Conservation (phyloP, 2,113 vertebrate species). For the Pterocles orientalis region DNA sequence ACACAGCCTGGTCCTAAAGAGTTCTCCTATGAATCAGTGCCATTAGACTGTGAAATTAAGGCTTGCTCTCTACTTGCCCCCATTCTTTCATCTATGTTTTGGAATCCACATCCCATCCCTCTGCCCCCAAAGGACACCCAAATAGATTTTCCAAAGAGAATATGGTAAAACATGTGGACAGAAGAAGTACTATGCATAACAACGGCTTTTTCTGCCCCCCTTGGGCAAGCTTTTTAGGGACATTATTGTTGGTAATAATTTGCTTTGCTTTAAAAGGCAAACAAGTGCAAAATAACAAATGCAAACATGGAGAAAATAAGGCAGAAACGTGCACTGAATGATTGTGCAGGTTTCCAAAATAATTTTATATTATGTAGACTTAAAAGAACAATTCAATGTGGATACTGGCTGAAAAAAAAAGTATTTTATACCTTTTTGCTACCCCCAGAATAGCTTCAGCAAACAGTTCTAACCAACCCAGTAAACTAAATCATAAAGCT, state of each 20-base stretch:
- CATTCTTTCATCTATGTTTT: background rate
- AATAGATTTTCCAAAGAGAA: background rate
- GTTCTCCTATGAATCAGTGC: background rate
- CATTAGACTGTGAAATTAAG: background rate
- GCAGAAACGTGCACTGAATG: background rate
- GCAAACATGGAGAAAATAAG: background rate
- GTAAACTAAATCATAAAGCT: slow-evolving; percentile 70
- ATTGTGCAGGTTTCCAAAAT: background rate
- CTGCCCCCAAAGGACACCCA: background rate
- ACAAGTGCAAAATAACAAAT: background rate
- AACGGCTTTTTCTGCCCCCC: background rate
- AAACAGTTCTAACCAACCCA: slow-evolving; percentile 55
- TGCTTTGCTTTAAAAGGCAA: slow-evolving; percentile 1
- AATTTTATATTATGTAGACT: background rate
- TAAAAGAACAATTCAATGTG: slow-evolving; percentile 1
- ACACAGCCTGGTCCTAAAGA: background rate
- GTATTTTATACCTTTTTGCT: slow-evolving; percentile 18
- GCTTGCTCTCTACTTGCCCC: background rate
- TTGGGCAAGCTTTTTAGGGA: background rate
- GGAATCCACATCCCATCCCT: background rate
- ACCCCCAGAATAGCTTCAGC: slow-evolving; percentile 47
- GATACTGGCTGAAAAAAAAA: slow-evolving; percentile 7
- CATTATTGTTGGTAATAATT: background rate
- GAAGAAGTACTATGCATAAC: background rate
- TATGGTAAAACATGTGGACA: background rate